phyloP scores from a whole-genome alignment of 2,888 invertebrate genomes.

The Elegia similella region DNA sequence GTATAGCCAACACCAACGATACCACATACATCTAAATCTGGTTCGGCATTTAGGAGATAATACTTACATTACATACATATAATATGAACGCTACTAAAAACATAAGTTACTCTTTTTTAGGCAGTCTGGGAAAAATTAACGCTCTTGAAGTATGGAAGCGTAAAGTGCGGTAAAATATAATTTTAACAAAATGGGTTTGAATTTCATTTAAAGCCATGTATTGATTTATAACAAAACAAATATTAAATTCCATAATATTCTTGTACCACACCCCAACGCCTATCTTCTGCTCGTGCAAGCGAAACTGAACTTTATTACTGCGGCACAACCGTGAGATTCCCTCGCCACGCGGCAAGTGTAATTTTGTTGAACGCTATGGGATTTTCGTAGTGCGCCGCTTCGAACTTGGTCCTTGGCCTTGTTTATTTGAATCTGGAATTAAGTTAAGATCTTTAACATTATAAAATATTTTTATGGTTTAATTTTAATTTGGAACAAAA shows the following conservation, averaged over 20 bases:
- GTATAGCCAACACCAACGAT: too few species aligned
- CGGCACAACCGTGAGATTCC: slow-evolving; percentile 51
- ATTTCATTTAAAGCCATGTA: background rate
- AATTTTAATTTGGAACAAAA: slow-evolving; percentile 11
- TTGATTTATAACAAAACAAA: background rate
- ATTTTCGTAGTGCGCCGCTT: slow-evolving; percentile 47
- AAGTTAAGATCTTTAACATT: slow-evolving; percentile 15
- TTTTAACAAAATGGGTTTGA: too few species aligned
- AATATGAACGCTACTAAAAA: too few species aligned
- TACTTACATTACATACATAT: too few species aligned
- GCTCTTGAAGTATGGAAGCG: too few species aligned
- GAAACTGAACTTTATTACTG: slow-evolving; percentile 44
- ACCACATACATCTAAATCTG: too few species aligned
- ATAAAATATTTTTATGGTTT: slow-evolving; percentile 14
- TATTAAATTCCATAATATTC: slow-evolving; percentile 32
- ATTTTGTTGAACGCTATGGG: slow-evolving; percentile 77
- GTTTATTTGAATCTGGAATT: slow-evolving; percentile 19
- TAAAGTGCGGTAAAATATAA: too few species aligned
- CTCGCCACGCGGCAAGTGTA: slow-evolving; percentile 44
- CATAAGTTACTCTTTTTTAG: too few species aligned
- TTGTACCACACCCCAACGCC: slow-evolving; percentile 62
- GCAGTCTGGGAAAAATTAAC: too few species aligned
- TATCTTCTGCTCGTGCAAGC: slow-evolving; percentile 38
- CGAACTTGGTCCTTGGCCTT: slow-evolving; percentile 43
- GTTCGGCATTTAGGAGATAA: too few species aligned